Evolutionary conservation across 2,797 vertebrate species (phyloP).

Genomic region (Pseudochirops cupreus): DNA sequence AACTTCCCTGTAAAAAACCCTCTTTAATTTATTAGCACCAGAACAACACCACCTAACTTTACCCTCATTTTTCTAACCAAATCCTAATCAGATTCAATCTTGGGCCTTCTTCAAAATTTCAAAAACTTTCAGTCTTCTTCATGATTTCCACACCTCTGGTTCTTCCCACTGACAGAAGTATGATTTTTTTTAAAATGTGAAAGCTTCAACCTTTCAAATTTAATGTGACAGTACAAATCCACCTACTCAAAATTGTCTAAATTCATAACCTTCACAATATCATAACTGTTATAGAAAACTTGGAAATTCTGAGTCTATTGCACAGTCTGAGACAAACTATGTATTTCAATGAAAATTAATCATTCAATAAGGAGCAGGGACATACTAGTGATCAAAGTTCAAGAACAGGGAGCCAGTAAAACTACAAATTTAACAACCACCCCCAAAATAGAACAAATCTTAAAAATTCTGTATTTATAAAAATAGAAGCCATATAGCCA

Average conservation of each 20-base stretch:
- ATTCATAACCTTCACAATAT: not conserved
- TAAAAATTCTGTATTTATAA: not conserved
- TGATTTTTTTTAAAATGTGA: not conserved
- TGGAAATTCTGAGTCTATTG: not conserved
- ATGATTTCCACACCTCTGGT: not conserved
- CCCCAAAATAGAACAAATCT: not conserved
- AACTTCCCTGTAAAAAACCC: not conserved
- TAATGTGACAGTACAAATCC: not conserved
- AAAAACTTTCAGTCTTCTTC: not conserved
- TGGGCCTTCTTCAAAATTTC: not conserved
- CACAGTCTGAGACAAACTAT: not conserved
- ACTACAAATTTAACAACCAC: not conserved
- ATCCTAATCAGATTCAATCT: not conserved
- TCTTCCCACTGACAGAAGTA: not conserved
- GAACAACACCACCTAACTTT: not conserved
- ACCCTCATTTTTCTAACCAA: not conserved
- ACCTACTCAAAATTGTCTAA: not conserved
- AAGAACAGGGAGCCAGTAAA: not conserved
- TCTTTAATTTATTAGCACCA: not conserved
- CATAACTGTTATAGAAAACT: not conserved
- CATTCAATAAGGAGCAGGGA: not conserved
- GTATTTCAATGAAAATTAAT: not conserved
- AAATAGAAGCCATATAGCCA: not conserved
- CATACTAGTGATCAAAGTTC: not conserved
- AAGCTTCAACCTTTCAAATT: not conserved